phyloP scores from a whole-genome alignment of 2,113 vertebrate species.

The Todiramphus saurophagus region DNA sequence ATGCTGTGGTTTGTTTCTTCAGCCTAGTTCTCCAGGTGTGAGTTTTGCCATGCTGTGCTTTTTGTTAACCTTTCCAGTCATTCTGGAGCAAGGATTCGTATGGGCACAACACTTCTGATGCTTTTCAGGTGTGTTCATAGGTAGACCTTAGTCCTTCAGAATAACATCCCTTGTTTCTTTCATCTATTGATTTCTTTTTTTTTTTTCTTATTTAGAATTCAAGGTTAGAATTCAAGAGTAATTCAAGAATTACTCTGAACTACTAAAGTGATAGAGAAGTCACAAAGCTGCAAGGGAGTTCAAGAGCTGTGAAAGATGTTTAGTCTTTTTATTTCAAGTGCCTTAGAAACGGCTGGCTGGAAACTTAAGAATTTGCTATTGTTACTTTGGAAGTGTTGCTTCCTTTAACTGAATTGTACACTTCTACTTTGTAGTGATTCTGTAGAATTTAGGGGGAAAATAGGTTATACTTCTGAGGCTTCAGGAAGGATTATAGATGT shows the following conservation, averaged over 20 bases:
- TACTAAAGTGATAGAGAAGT: not conserved
- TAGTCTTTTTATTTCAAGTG: not conserved
- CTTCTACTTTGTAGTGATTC: not conserved
- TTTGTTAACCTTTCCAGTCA: not conserved
- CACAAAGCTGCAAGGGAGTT: not conserved
- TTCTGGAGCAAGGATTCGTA: not conserved
- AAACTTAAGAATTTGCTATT: not conserved
- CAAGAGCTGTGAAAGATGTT: not conserved
- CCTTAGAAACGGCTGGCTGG: not conserved
- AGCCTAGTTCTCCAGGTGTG: not conserved
- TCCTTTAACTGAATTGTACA: not conserved
- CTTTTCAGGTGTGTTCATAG: not conserved
- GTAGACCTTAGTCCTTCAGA: not conserved
- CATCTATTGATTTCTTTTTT: not conserved
- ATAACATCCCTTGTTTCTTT: not conserved
- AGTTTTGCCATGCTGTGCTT: not conserved
- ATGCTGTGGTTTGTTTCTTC: not conserved
- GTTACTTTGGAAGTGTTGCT: not conserved
- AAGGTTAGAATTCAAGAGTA: not conserved
- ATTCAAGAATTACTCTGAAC: not conserved
- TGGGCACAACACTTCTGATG: not conserved
- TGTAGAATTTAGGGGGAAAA: not conserved
- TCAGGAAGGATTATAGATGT: not conserved
- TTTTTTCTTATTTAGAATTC: not conserved
- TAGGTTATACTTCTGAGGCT: not conserved